Evolutionary conservation across 2,888 invertebrate genomes (phyloP), one percentile per base, ranked within the genome.

Genomic region (Cistogaster globosa): DNA sequence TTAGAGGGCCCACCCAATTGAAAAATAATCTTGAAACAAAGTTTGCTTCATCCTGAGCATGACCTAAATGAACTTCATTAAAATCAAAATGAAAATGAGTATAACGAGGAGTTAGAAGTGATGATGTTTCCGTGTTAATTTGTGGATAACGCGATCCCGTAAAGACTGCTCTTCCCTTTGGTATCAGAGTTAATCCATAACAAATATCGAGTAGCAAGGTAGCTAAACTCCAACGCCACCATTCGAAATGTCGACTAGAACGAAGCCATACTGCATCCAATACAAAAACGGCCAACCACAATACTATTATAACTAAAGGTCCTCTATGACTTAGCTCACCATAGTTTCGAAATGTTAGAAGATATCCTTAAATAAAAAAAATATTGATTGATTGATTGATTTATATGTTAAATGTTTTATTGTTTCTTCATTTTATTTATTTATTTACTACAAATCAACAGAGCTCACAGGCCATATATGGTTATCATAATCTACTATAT

Each of bases 1-100:
- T 96, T 77, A 98, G 92, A 2, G 97, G 96, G 86, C 96, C 94
- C 1, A 98, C 97, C 98, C 98, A 98, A 84, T 95, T 94, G 91
- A 98, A 97, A 32, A 96, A 92, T n/a, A 98, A 93, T 90, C 95
- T 95, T 0, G 97, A 97, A 2, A 95, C 89, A 90, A 94, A 94
- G 74, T 94, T 94, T 16, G 94, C 93, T 86, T 95, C 95, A 92
- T 97, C 97, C 95, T 97, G 96, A 2, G 97, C 97, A 74, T 96
- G 95, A 0, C 97, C 97, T 87, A 97, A 92, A 88, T 96, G 94
- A 82, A 93, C 94, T 88, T 96, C 96, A 90, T 97, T 90, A 14
- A 94, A 92, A 88, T 95, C 96, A 87, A 95, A 94, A 86, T 95
- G 94, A 88, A 97, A 96, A 81, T 95, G 93, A 22, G 94, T 93